Percentiles rank a stretch among this genome's conserved stretches.
These are phyloP conservation scores for Gallinago stenura DNA, from an alignment of 2,797 vertebrate genomes.

Conservation along the genomic window DNA sequence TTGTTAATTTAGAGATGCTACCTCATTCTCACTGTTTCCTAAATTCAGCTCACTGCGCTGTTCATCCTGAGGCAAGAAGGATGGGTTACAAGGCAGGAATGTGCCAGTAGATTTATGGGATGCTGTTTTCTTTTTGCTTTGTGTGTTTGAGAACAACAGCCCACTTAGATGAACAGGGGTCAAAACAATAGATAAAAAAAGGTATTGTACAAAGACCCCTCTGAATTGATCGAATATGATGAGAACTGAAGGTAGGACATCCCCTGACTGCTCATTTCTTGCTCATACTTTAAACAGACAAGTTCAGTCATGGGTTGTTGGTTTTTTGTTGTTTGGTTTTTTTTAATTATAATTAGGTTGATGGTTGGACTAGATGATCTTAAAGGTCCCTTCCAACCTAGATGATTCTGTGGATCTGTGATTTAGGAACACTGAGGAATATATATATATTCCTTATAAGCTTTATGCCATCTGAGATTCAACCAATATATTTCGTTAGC, in stretches of 20 bases:
- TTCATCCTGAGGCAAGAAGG: background rate
- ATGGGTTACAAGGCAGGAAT: background rate
- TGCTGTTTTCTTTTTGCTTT: background rate
- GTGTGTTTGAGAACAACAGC: background rate
- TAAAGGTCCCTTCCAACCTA: too few species aligned
- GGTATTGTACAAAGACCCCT: background rate
- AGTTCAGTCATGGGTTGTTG: background rate
- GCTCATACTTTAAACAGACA: background rate
- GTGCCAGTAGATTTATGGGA: background rate
- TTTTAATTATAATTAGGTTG: too few species aligned
- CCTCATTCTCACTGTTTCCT: fast-evolving
- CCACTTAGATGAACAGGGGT: background rate
- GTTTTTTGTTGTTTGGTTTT: too few species aligned
- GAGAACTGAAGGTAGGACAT: background rate
- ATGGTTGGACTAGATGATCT: too few species aligned
- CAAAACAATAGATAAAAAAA: background rate
- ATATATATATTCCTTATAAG: background rate
- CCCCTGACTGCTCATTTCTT: background rate
- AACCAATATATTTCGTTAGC: background rate
- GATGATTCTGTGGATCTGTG: background rate
- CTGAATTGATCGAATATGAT: background rate
- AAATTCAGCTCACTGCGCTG: background rate
- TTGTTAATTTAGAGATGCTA: background rate
- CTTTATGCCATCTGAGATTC: background rate
- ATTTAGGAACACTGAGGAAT: background rate